Base-by-base conservation (phyloP, 2,888 invertebrate genomes). In the Zelleria hepariella region DNA sequence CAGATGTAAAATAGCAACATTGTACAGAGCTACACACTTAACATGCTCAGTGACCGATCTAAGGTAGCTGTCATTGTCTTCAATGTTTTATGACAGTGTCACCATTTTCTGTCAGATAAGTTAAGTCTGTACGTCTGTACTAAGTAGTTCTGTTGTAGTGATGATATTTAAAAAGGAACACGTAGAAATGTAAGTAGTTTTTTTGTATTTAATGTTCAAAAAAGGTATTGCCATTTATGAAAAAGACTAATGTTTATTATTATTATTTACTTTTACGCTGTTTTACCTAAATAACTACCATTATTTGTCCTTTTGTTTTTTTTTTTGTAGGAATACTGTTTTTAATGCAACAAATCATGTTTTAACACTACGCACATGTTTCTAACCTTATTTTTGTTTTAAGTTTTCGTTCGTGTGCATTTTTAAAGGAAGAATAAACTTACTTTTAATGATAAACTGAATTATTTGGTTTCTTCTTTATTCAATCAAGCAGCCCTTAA, bases 171-270 rank as follows among this genome's bases (percentile, higher is more conserved):
- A 42, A 42, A 10, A 42, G 15, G 15, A 15, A 15, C 15, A n/a
- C 32, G 2, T 42, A 42, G 32, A 15, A 42, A n/a, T 51, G 51
- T 21, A 21, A 51, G 23, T 51, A 21, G 51, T 51, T 51, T 51
- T 64, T 69, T 72, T 70, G 69, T 77, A 75, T 80, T 77, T 82
- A 82, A 84, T 86, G 82, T 87, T 87, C 84, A 85, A 82, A 57
- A 81, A 82, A 80, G 84, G 75, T 80, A 81, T 78, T 86, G 87
- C 87, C 87, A 87, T 87, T 79, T 80, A 76, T 72, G 77, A 75
- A 82, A 80, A 87, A 86, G 86, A 87, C 87, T 86, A 86, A 86
- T 85, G 80, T 79, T 78, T 68, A 65, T 72, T 27, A 55, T 54
- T 18, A 54, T 53, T 75, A 75, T 75, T 75, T 77, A 75, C 48